A percentile compares a stretch with the other conserved stretches of the same genome.
phyloP scores from a whole-genome alignment of 2,113 vertebrate genomes.

The Anas platyrhynchos region DNA sequence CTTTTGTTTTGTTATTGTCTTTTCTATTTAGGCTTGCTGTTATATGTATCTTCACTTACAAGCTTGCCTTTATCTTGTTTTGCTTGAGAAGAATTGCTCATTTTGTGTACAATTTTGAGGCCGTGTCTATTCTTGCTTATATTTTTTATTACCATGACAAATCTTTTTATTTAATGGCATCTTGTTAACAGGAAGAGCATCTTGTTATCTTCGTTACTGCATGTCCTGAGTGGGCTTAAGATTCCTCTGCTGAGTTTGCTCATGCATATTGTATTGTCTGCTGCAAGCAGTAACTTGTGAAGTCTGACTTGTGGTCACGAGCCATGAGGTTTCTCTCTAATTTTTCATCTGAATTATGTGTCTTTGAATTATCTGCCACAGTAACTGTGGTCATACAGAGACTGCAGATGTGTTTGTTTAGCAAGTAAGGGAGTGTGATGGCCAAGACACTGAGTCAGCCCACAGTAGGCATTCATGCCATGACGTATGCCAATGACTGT shows the following conservation, averaged over 20 bases:
- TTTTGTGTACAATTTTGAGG: not conserved
- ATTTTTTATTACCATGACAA: not conserved
- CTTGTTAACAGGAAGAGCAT: not conserved
- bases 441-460: not conserved
- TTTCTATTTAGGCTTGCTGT: not conserved
- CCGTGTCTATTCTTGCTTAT: not conserved
- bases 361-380: not conserved
- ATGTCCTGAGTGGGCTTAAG: not conserved
- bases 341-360: rapidly evolving
- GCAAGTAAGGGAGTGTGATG: not conserved
- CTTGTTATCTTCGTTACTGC: not conserved
- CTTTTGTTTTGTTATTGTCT: not conserved
- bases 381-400: not conserved
- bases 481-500: not conserved
- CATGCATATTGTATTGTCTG: not conserved
- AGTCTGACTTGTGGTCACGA: not conserved
- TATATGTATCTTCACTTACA: not conserved
- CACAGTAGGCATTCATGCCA: not conserved
- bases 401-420: not conserved
- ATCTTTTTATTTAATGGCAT: not conserved
- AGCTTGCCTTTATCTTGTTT: not conserved
- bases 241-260: not conserved
- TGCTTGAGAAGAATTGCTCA: conserved; percentile 13
- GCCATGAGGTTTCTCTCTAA: not conserved
- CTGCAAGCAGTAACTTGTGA: not conserved